phyloP scores from a whole-genome alignment of 2,797 vertebrate species.

The Platyrinchus mystaceus region DNA sequence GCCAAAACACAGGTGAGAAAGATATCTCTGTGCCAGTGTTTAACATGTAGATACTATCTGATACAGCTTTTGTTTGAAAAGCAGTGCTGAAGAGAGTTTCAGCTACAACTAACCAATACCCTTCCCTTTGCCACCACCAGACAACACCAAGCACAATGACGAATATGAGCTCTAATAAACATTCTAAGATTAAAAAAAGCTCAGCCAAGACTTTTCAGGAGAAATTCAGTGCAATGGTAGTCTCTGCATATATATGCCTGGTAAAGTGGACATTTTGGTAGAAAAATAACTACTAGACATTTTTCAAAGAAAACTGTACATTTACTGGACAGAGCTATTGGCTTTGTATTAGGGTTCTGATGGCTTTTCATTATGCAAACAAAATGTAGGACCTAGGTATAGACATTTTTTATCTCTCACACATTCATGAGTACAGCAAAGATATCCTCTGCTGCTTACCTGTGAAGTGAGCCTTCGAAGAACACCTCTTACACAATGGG shows the following conservation, averaged over 20 bases:
- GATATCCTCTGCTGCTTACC: neutral
- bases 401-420: neutral
- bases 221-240: neutral
- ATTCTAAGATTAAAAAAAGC: neutral
- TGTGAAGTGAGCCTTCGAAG: neutral
- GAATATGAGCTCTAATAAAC: neutral
- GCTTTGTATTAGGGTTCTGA: neutral
- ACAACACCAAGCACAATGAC: neutral
- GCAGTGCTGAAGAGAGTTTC: neutral
- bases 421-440: neutral
- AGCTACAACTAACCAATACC: neutral
- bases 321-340: neutral
- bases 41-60: neutral
- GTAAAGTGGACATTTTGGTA: neutral
- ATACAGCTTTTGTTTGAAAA: neutral
- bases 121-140: neutral
- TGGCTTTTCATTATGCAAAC: neutral
- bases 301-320: neutral
- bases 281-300: neutral
- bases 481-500: neutral
- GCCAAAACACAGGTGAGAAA: neutral
- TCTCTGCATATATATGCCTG: neutral
- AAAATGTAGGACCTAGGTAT: neutral
- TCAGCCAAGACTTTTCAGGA: neutral
- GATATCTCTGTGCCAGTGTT: neutral